Evolutionary conservation across 2,888 invertebrate species (phyloP).

Genomic region (Drosophila yooni): DNA sequence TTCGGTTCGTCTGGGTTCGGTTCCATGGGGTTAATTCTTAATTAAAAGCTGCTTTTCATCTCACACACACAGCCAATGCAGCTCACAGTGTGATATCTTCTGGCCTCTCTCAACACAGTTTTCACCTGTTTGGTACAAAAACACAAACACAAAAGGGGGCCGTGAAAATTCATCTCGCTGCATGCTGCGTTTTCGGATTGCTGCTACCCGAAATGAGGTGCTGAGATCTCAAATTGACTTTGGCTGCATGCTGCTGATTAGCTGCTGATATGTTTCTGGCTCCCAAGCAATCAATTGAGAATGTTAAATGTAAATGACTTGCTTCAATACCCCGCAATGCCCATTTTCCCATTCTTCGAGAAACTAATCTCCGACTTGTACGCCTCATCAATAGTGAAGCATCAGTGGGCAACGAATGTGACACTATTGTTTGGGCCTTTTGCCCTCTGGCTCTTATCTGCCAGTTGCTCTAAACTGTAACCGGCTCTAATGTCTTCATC

Average conservation of each 20-base stretch:
- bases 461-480: slow-evolving; percentile 34
- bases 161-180: slow-evolving; percentile 57
- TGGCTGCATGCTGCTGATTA: slow-evolving; percentile 73
- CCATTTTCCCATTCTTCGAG: slow-evolving; percentile 30
- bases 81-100: slow-evolving; percentile 59
- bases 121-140: slow-evolving; percentile 37
- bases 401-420: slow-evolving; percentile 61
- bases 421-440: slow-evolving; percentile 58
- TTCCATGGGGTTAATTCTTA: slow-evolving; percentile 55
- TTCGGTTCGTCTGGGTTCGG: slow-evolving; percentile 20
- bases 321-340: slow-evolving; percentile 5
- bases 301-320: slow-evolving; percentile 67
- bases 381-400: slow-evolving; percentile 40
- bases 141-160: slow-evolving; percentile 52
- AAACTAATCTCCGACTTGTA: slow-evolving; percentile 36
- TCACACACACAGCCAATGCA: slow-evolving; percentile 38
- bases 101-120: slow-evolving; percentile 4
- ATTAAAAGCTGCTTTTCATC: slow-evolving; percentile 77
- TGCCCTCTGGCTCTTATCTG: slow-evolving; percentile 39
- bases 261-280: slow-evolving; percentile 73
- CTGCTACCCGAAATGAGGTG: slow-evolving; percentile 70
- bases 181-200: slow-evolving; percentile 48
- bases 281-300: slow-evolving; percentile 61
- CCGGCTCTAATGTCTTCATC: slow-evolving; percentile 67
- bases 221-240: slow-evolving; percentile 74